Conservation (phyloP, 2,113 vertebrate genomes). For the Athene noctua region DNA sequence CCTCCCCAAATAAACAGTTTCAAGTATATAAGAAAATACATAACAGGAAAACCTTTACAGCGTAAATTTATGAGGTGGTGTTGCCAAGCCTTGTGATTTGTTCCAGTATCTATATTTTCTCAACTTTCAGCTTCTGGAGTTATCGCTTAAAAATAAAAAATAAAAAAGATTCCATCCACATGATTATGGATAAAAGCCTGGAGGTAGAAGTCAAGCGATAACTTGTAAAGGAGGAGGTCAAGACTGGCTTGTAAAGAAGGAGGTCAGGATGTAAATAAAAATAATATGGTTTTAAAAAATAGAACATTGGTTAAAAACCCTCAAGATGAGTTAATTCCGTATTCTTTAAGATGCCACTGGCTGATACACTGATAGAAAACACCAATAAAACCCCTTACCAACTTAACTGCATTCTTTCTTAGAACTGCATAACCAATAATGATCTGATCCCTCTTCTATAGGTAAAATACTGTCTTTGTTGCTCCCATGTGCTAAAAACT, state of each 20-base stretch:
- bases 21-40: neutral
- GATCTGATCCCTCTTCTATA: neutral
- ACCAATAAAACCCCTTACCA: neutral
- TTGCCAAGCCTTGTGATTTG: neutral
- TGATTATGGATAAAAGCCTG: neutral
- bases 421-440: neutral
- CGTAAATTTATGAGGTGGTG: neutral
- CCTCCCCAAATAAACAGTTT: slow-evolving; percentile 9
- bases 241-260: neutral
- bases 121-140: neutral
- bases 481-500: neutral
- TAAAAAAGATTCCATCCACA: neutral
- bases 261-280: neutral
- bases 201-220: neutral
- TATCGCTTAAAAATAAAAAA: neutral
- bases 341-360: neutral
- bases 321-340: neutral
- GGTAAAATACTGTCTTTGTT: neutral
- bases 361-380: neutral
- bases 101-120: neutral
- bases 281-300: neutral
- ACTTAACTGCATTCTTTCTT: neutral
- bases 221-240: neutral
- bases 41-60: neutral
- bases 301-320: neutral